These are phyloP conservation scores for Sphinx pinastri DNA, from an alignment of 2,888 invertebrate species.

Conservation along the genomic window DNA sequence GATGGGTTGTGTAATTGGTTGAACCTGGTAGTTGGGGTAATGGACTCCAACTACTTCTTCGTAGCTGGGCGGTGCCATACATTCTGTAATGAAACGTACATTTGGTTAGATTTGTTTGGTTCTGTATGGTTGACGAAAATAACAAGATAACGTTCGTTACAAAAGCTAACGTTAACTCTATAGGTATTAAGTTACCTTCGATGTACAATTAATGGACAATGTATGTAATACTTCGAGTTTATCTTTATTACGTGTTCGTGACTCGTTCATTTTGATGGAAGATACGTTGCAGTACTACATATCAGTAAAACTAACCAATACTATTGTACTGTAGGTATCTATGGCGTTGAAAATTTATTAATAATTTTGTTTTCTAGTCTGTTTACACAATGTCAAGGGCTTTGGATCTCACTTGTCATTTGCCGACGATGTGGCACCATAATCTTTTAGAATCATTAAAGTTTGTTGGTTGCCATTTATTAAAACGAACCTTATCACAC, in stretches of 20 bases:
- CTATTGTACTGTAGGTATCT: background rate
- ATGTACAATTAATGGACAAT: background rate
- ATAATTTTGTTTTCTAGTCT: too few species aligned
- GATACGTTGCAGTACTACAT: too few species aligned
- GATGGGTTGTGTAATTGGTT: conserved; percentile 72
- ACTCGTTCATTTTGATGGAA: background rate
- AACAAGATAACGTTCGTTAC: background rate
- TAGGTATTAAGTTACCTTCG: background rate
- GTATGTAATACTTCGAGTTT: background rate
- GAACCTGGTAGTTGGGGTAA: conserved; percentile 64
- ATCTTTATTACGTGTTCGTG: background rate
- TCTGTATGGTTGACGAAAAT: too few species aligned
- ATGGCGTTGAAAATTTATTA: too few species aligned
- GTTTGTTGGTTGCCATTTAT: too few species aligned
- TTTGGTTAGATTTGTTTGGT: background rate
- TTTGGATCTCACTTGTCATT: too few species aligned
- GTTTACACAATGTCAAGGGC: too few species aligned
- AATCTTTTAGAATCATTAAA: too few species aligned
- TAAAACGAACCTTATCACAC: too few species aligned
- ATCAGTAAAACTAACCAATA: background rate
- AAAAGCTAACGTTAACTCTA: background rate
- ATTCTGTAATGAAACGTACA: conserved; percentile 63
- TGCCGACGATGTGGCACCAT: too few species aligned
- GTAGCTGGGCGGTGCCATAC: conserved; percentile 78
- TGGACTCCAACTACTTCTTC: conserved; percentile 77